These are phyloP conservation scores for Ladona fulva DNA, from an alignment of 1,140 invertebrate genomes.

Conservation along the genomic window DNA sequence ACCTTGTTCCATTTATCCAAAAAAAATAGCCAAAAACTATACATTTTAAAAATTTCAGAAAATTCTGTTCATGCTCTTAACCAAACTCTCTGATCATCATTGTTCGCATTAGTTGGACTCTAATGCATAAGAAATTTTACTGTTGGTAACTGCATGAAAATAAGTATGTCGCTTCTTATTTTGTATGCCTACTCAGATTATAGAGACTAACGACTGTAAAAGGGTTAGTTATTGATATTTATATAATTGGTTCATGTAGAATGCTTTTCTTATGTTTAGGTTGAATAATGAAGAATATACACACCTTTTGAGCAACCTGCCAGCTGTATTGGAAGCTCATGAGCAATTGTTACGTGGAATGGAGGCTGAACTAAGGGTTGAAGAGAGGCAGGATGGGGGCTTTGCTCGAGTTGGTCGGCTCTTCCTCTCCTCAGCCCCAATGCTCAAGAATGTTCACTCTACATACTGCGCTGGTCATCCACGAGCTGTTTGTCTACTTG, in stretches of 20 bases:
- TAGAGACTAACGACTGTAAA: too few species aligned
- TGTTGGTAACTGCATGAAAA: too few species aligned
- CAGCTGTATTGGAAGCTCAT: neutral
- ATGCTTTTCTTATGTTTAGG: neutral
- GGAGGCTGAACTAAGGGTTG: conserved; percentile 37
- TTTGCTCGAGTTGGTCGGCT: conserved; percentile 71
- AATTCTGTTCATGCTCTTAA: too few species aligned
- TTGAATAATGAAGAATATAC: neutral
- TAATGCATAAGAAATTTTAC: too few species aligned
- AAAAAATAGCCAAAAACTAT: too few species aligned
- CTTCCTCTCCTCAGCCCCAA: conserved; percentile 78
- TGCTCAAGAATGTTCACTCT: conserved; percentile 76
- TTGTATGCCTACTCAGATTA: too few species aligned
- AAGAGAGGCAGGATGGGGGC: conserved; percentile 55
- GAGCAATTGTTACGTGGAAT: neutral
- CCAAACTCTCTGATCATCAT: too few species aligned
- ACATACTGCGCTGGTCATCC: conserved; percentile 89
- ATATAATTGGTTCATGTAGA: neutral
- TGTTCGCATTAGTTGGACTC: too few species aligned
- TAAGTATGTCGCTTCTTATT: too few species aligned
- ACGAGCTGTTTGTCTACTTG: conserved; percentile 80
- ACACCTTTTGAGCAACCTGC: neutral
- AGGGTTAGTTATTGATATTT: too few species aligned
- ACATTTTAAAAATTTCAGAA: too few species aligned
- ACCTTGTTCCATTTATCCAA: too few species aligned